Evolutionary conservation across 2,888 invertebrate species (phyloP).

Genomic region (Coelinius sp.): DNA sequence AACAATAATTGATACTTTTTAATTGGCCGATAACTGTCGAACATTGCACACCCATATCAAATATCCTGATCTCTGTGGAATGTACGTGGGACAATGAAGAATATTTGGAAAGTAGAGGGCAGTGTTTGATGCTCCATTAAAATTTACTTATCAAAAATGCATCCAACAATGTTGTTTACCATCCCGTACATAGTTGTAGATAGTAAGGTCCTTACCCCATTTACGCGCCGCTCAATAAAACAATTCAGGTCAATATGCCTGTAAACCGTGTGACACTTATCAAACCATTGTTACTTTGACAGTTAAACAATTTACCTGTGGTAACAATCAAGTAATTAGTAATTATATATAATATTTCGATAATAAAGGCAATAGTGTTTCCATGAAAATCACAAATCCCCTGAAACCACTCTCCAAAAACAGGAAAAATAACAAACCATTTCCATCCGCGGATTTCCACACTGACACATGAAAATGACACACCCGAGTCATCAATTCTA

Average conservation of each 20-base stretch:
- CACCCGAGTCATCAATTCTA: too few species aligned
- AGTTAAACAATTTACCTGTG: slow-evolving; percentile 7
- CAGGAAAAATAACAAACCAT: neutral
- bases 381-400: neutral
- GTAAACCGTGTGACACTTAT: slow-evolving; percentile 4
- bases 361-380: slow-evolving; percentile 16
- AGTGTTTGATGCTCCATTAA: slow-evolving; percentile 15
- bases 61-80: slow-evolving; percentile 14
- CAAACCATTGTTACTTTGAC: neutral
- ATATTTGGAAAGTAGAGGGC: slow-evolving; percentile 18
- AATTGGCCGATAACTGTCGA: neutral
- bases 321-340: slow-evolving; percentile 8
- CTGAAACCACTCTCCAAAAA: neutral
- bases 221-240: slow-evolving; percentile 1
- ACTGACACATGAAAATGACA: neutral
- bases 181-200: slow-evolving; percentile 1
- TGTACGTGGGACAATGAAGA: slow-evolving; percentile 6
- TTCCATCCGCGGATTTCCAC: neutral
- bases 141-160: neutral
- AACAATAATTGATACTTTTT: slow-evolving; percentile 3
- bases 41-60: neutral
- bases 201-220: neutral
- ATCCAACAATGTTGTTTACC: slow-evolving; percentile 22
- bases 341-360: neutral
- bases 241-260: slow-evolving; percentile 9